Percentiles rank a stretch among this genome's conserved stretches.
phyloP scores from a whole-genome alignment of 2,888 invertebrate genomes.

The Stratiomys singularior region DNA sequence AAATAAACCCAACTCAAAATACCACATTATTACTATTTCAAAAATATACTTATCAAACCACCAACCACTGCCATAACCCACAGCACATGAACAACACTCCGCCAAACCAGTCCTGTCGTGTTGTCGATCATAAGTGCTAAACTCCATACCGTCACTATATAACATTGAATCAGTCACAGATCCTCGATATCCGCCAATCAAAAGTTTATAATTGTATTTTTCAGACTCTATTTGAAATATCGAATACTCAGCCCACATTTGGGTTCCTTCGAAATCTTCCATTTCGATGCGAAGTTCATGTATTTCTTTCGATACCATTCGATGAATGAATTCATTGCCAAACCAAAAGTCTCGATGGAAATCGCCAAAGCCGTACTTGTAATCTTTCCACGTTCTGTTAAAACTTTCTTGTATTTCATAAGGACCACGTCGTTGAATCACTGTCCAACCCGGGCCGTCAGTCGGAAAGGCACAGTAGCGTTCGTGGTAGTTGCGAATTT shows the following conservation, averaged over 20 bases:
- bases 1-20: no score
- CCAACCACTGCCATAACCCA: conserved; percentile 70
- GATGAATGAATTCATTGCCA: conserved; percentile 69
- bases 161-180: conserved; percentile 68
- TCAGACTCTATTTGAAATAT: conserved; percentile 64
- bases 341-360: conserved; percentile 70
- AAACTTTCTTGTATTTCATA: conserved; percentile 66
- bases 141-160: conserved; percentile 67
- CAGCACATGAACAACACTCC: conserved; percentile 68
- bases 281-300: conserved; percentile 67
- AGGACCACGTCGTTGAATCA: conserved; percentile 66
- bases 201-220: conserved; percentile 65
- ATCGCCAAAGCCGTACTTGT: conserved; percentile 70
- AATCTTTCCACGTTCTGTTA: conserved; percentile 69
- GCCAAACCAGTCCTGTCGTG: conserved; percentile 66
- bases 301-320: conserved; percentile 63
- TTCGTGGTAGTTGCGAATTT: conserved; percentile 64
- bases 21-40: neutral
- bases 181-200: conserved; percentile 67
- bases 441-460: conserved; percentile 69
- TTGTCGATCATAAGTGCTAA: conserved; percentile 62
- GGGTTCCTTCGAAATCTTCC: conserved; percentile 66
- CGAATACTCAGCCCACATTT: conserved; percentile 68
- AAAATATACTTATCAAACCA: conserved; percentile 69
- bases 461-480: conserved; percentile 67